Conservation (phyloP, 2,888 invertebrate genomes). For the Spatulosminthurus flaviceps region DNA sequence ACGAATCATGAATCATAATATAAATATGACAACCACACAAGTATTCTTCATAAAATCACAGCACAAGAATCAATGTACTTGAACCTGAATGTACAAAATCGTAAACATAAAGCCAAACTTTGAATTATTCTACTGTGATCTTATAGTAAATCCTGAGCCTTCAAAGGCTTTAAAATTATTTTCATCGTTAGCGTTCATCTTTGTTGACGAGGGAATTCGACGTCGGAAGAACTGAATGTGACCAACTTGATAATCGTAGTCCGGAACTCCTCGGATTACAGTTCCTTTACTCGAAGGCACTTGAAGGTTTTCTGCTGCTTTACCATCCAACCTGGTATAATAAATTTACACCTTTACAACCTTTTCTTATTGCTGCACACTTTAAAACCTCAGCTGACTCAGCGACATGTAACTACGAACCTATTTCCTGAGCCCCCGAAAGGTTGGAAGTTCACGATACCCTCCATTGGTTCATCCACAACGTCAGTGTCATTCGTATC, state of each 20-base stretch:
- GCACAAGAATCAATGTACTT: no score
- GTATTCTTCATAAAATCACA: no score
- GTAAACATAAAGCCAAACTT: no score
- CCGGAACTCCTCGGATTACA: constrained; percentile 82
- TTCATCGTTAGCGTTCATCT: constrained; percentile 21
- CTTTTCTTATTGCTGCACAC: neutral
- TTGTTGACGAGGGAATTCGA: neutral
- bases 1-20: no score
- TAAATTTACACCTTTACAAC: neutral
- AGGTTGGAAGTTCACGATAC: constrained; percentile 75
- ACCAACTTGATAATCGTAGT: constrained; percentile 89
- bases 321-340: constrained; percentile 78
- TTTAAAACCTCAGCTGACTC: no score
- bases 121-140: constrained; percentile 24
- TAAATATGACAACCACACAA: no score
- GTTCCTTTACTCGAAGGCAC: neutral
- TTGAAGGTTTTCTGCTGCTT: constrained; percentile 65
- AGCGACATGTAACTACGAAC: no score
- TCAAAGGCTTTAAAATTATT: constrained; percentile 46
- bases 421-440: constrained; percentile 78
- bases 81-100: no score
- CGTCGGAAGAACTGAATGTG: constrained; percentile 78
- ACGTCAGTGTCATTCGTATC: constrained; percentile 69
- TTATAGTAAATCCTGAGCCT: constrained; percentile 43
- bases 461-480: constrained; percentile 66